Base-by-base conservation (phyloP, 2,113 vertebrate genomes). In the Alectura lathami region DNA sequence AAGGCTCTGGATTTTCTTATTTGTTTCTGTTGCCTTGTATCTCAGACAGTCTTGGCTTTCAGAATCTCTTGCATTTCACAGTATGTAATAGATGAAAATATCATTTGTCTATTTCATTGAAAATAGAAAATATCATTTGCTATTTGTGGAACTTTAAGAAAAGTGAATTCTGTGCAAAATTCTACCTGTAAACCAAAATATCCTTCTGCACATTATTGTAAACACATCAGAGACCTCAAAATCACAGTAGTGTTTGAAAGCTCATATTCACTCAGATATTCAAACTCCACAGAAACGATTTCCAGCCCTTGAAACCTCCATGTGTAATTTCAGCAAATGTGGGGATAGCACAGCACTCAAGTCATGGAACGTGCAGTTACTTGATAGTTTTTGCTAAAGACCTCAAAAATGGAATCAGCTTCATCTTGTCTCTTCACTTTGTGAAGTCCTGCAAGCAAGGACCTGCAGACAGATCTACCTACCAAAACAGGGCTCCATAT, bases 361-460 rank as follows among this genome's bases (percentile, higher is more conserved):
- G 8, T 22, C 40, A 24, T 5, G 5, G 11, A 24, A 17, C 2
- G 3, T 1, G 1, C 6, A 43, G 26, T 43, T 63, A 50, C 16
- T 24, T 47, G 16, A 15, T 29, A 26, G 11, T 17, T 63, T 63
- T 48, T 12, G 17, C n/a, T 30, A 68, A 36, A 38, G 32, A 40
- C 6, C 45, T 67, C 11, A 14, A 34, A 51, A 30, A 1, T 47
- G 4, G 16, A 78, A 30, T 2, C 3, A 53, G 6, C 8, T 72
- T 74, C 56, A 7, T 50, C n/a, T 75, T 84, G 18, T 54, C 8
- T 69, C 11, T 66, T 81, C 47, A 30, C 2, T 1, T 12, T 36
- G 4, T 32, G 40, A 91, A 56, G 38, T 69, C 13, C 18, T 47
- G 29, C 1, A 5, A 26, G 30, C n/a, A 64, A 10, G 1, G 2